These are phyloP conservation scores for Watsonalla cultraria DNA, from an alignment of 2,888 invertebrate genomes.

Conservation along the genomic window DNA sequence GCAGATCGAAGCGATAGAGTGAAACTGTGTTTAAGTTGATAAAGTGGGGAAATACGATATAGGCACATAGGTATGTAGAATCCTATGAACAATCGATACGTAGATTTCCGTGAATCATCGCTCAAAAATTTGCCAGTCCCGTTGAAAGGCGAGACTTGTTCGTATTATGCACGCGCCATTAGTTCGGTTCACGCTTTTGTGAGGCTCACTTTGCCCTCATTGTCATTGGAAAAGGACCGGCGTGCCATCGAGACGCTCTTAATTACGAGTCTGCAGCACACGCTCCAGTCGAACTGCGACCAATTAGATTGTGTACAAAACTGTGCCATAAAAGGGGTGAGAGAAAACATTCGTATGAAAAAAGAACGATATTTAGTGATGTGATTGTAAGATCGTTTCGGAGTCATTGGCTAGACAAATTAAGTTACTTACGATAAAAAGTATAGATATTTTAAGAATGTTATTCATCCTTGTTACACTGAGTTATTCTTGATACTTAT, in stretches of 20 bases:
- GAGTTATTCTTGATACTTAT: no score
- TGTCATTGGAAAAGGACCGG: slow-evolving; percentile 49
- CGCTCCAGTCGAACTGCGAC: slow-evolving; percentile 24
- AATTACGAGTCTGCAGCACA: slow-evolving; percentile 41
- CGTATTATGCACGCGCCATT: slow-evolving; percentile 66
- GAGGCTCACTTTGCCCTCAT: slow-evolving; percentile 42
- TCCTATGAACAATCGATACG: not conserved
- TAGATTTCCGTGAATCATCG: slow-evolving; percentile 32
- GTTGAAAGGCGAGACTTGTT: slow-evolving; percentile 57
- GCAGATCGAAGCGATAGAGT: no score
- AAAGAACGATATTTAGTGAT: no score
- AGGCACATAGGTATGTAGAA: no score
- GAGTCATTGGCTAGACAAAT: no score
- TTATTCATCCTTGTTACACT: no score
- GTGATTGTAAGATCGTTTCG: no score
- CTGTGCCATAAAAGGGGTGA: not conserved
- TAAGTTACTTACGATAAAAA: no score
- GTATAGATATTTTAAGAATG: no score
- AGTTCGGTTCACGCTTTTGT: slow-evolving; percentile 58
- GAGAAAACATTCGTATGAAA: no score
- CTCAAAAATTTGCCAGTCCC: slow-evolving; percentile 57
- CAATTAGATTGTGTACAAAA: slow-evolving; percentile 12
- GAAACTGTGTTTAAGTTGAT: no score
- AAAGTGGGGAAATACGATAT: no score
- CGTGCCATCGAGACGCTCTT: slow-evolving; percentile 31